Conservation (phyloP, 2,888 invertebrate species). For the Drosophila heteroneura region DNA sequence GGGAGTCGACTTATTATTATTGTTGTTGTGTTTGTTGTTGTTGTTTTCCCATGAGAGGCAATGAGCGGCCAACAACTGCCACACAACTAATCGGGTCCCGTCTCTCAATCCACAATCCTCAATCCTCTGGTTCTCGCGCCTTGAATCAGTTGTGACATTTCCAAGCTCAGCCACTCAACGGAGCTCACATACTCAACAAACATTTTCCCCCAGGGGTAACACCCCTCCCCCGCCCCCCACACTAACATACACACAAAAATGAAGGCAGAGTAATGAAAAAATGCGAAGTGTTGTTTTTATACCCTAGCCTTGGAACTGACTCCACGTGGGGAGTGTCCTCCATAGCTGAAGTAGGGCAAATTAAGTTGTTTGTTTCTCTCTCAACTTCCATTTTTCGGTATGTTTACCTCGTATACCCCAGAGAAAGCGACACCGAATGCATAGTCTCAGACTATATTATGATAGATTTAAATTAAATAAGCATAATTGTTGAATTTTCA, state of each 20-base stretch:
- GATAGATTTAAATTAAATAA: no score
- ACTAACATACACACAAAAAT: neutral
- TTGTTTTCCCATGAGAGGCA: slow-evolving; percentile 42
- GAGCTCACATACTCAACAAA: slow-evolving; percentile 14
- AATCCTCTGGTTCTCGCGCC: slow-evolving; percentile 13
- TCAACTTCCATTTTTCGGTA: neutral
- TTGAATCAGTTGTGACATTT: slow-evolving; percentile 67
- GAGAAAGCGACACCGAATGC: neutral
- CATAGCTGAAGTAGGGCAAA: neutral
- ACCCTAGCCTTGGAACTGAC: slow-evolving; percentile 16
- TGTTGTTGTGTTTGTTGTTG: slow-evolving; percentile 7
- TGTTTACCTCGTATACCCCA: neutral
- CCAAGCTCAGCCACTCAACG: slow-evolving; percentile 61
- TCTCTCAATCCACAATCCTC: slow-evolving; percentile 12
- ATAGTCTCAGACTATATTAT: neutral
- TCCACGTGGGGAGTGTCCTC: neutral
- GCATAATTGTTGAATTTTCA: no score
- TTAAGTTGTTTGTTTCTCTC: neutral
- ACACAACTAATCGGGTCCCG: slow-evolving; percentile 49
- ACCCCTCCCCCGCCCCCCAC: neutral
- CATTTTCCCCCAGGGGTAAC: slow-evolving; percentile 7
- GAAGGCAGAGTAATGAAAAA: slow-evolving; percentile 3
- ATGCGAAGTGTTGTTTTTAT: slow-evolving; percentile 7
- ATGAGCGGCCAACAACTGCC: slow-evolving; percentile 54
- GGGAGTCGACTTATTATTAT: neutral